Base-by-base conservation (phyloP, 2,797 vertebrate genomes). In the Florisuga fusca region DNA sequence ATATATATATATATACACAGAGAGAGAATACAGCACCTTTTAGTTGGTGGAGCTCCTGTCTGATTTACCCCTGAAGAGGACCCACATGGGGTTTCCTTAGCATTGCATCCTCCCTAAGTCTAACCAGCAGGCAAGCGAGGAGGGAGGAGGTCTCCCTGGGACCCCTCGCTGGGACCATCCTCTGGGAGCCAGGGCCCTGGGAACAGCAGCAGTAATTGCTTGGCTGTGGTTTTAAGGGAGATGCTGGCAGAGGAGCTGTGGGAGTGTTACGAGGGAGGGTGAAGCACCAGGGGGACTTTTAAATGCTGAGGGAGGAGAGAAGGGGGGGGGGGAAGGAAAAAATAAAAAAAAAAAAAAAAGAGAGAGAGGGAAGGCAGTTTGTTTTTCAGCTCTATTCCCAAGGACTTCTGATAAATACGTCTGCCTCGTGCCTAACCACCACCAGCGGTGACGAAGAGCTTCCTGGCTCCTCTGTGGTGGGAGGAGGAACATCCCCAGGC, bases 231-330 rank as follows among this genome's bases (percentile, higher is more conserved):
- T 90, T 64, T 10, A 23, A 78, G 76, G 87, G 51, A 94, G 84
- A 92, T 59, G 90, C 62, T 85, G 85, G 62, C 73, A 64, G 50
- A 89, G 84, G 82, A 96, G 92, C 87, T 89, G 89, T 92, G 95
- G 94, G 95, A 95, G 93, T 48, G 64, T 84, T 67, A 53, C 0
- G 8, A 90, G 78, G 90, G 94, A 86, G 73, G 55, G 38, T 7
- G 27, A 94, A 81, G 48, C 67, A 72, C 66, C 91, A 86, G 53
- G 94, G 94, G 94, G 91, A 92, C 83, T 90, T 72, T 46, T 79
- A 88, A 94, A 36, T 5, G 10, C 6, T 27, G 74, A 23, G 43
- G 33, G 21, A 87, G 14, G 1, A 4, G 4, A 21, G 12, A 9
- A 21, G 45, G 45, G 45, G 45, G 17, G 17, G 17, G 18, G 17